Evolutionary conservation across 2,888 invertebrate species (phyloP), one percentile per base, ranked within the genome.

Genomic region (Julus scanicus): DNA sequence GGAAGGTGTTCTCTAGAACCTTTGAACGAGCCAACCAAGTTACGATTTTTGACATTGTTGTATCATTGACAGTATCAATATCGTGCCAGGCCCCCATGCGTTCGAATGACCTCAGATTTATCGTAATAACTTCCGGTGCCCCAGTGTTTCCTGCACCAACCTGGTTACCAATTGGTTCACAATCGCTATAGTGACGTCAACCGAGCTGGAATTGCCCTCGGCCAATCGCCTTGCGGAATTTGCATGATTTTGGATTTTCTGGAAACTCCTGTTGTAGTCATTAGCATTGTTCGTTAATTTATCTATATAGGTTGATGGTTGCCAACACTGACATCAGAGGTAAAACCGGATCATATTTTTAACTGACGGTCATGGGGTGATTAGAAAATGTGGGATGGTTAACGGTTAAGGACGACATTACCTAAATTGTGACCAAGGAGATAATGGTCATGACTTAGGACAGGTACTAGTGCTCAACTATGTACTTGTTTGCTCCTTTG

Each of bases 291-390:
- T 71, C 71, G 11, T 29, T 29, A 71, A 29, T 6, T 71, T 71
- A 71, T 71, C 71, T 29, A 71, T 71, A 29, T 71, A 71, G 71
- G 71, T 71, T 71, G 71, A n/a, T 71, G 71, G 71, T 71, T 71
- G 71, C 6, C 29, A 71, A 63, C 63, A 11, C 71, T 71, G 29
- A 71, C 71, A 71, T 71, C 71, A 71, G 71, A 8, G 71, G 71
- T 29, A 71, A 71, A 29, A 6, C 71, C 71, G 20, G 6, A 29
- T n/a, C n/a, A n/a, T n/a, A n/a, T n/a, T n/a, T n/a, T n/a, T n/a
- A n/a, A n/a, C n/a, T 71, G 71, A n/a, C 17, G 13, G 57, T 17
- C 17, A 17, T 57, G 71, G 29, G 9, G 9, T 29, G 71, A 71
- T 71, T 63, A 71, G 29, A 20, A 20, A 71, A 71, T 20, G 71